These are phyloP conservation scores for Myiozetetes cayanensis DNA, from an alignment of 2,113 vertebrate genomes.

Conservation along the genomic window DNA sequence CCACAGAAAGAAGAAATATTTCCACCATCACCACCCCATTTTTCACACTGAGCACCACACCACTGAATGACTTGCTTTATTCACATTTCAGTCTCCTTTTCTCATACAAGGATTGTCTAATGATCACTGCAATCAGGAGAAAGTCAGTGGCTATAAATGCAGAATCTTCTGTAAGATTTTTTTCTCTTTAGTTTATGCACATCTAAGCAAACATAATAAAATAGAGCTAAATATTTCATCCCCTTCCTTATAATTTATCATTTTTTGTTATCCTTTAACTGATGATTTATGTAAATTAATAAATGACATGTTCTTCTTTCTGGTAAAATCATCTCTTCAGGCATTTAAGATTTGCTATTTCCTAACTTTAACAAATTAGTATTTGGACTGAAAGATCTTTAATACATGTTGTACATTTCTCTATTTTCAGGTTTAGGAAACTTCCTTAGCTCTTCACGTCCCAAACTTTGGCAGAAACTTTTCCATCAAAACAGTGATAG, in stretches of 20 bases:
- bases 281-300: not conserved
- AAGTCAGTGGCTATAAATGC: not conserved
- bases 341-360: not conserved
- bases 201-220: not conserved
- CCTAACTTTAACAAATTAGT: not conserved
- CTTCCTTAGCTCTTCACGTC: not conserved
- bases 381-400: not conserved
- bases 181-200: not conserved
- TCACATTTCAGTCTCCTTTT: not conserved
- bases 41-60: not conserved
- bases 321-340: not conserved
- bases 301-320: not conserved
- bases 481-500: not conserved
- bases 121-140: not conserved
- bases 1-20: not conserved
- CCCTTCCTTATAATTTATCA: not conserved
- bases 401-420: too few species aligned
- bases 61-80: not conserved
- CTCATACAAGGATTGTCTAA: accelerated
- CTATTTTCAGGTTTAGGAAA: not conserved
- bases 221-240: not conserved
- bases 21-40: accelerated
- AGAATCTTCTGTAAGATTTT: not conserved
- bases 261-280: not conserved
- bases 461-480: not conserved